Evolutionary conservation across 2,888 invertebrate genomes (phyloP).

Genomic region (Xiphydria camelus): DNA sequence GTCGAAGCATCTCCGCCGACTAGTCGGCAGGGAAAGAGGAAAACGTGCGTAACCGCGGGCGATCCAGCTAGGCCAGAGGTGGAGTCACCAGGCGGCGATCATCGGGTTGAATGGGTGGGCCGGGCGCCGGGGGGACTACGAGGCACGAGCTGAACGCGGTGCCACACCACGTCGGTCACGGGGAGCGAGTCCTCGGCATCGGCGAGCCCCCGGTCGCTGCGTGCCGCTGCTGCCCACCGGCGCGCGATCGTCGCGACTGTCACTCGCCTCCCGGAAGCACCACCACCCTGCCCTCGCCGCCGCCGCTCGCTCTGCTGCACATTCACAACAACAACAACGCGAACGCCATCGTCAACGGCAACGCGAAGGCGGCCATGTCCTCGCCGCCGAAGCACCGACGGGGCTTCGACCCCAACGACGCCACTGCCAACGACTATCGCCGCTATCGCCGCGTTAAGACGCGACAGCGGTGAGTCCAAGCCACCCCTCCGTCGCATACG

Average conservation of each 20-base stretch:
- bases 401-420: slow-evolving; percentile 50
- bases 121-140: slow-evolving; percentile 50
- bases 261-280: slow-evolving; percentile 22
- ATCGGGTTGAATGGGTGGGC: slow-evolving; percentile 56
- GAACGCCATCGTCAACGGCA: slow-evolving; percentile 33
- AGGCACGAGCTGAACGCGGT: slow-evolving; percentile 55
- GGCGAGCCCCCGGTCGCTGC: slow-evolving; percentile 42
- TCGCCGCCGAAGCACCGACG: slow-evolving; percentile 51
- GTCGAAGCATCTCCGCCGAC: neutral
- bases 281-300: slow-evolving; percentile 31
- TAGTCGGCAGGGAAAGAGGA: neutral
- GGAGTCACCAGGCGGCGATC: slow-evolving; percentile 45
- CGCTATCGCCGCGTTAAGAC: slow-evolving; percentile 51
- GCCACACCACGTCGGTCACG: slow-evolving; percentile 51
- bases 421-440: slow-evolving; percentile 44
- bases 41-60: neutral
- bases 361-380: slow-evolving; percentile 42
- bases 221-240: slow-evolving; percentile 38
- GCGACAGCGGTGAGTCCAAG: slow-evolving; percentile 49
- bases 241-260: no score
- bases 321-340: slow-evolving; percentile 29
- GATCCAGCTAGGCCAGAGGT: slow-evolving; percentile 29
- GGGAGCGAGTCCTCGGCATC: slow-evolving; percentile 48
- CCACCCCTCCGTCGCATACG: slow-evolving; percentile 1
- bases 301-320: slow-evolving; percentile 32